phyloP scores from a whole-genome alignment of 2,113 vertebrate genomes.

The Lota lota region DNA sequence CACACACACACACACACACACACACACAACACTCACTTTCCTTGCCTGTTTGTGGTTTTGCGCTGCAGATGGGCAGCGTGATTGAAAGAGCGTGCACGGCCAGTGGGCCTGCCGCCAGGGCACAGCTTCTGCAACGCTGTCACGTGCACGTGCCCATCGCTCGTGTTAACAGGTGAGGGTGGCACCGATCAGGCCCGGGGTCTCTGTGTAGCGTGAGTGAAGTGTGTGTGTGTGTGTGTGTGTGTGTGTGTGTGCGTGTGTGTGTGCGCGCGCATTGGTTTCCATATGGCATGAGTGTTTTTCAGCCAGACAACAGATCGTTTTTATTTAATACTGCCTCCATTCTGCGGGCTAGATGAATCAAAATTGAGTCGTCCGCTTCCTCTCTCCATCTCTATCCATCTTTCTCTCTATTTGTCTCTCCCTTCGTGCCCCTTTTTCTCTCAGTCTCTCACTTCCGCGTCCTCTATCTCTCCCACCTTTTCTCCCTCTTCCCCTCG shows the following conservation, averaged over 20 bases:
- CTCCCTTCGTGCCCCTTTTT: no score
- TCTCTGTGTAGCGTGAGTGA: slow-evolving; percentile 26
- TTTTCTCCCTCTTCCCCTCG: no score
- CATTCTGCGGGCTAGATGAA: slow-evolving; percentile 23
- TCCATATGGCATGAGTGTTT: slow-evolving; percentile 25
- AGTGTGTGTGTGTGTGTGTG: no score
- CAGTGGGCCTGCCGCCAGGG: slow-evolving; percentile 49
- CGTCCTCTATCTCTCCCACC: no score
- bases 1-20: not conserved
- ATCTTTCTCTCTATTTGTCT: no score
- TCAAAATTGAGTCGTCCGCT: slow-evolving; percentile 38
- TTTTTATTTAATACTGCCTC: slow-evolving; percentile 11
- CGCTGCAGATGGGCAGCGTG: slow-evolving; percentile 56
- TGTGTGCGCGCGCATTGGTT: slow-evolving; percentile 16
- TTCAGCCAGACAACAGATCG: no score
- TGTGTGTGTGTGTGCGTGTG: slow-evolving; percentile 32
- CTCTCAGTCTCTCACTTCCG: no score
- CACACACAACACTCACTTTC: not conserved
- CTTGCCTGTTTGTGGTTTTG: slow-evolving; percentile 51
- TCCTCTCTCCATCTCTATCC: not conserved
- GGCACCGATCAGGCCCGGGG: slow-evolving; percentile 11
- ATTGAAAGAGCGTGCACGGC: slow-evolving; percentile 53
- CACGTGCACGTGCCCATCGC: no score
- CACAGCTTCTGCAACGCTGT: no score
- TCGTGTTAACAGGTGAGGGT: no score